These are phyloP conservation scores for Styela plicata DNA, from an alignment of 23 tunicate genomes.

Conservation along the genomic window DNA sequence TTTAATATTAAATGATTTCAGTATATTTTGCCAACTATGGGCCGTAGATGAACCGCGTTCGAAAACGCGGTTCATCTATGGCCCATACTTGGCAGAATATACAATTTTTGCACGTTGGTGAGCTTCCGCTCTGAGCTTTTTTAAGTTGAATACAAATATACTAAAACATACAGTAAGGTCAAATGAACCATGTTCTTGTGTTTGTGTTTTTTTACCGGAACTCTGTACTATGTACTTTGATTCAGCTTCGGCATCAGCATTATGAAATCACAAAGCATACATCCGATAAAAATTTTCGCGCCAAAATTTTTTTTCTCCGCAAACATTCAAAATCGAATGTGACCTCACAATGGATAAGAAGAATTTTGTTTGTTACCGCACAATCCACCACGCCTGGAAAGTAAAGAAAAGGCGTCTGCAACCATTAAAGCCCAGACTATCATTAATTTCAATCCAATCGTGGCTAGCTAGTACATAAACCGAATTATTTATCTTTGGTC, in stretches of 20 bases:
- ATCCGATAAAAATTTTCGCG: neutral
- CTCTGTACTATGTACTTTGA: neutral
- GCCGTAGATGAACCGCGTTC: too few species aligned
- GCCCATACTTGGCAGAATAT: too few species aligned
- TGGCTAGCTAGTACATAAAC: too few species aligned
- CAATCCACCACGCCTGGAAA: neutral
- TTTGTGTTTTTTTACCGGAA: neutral
- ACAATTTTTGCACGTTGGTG: too few species aligned
- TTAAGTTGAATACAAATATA: neutral
- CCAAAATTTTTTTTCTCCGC: neutral
- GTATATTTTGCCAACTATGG: too few species aligned
- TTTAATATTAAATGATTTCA: too few species aligned
- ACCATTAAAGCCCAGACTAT: neutral
- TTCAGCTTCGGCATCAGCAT: neutral
- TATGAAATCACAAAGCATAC: neutral
- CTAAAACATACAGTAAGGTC: neutral
- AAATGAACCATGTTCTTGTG: too few species aligned
- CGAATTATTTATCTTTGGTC: neutral
- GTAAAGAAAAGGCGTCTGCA: neutral
- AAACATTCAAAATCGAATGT: neutral
- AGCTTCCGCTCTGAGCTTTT: too few species aligned
- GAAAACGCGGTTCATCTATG: too few species aligned
- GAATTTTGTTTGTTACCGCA: neutral
- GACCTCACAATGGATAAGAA: neutral
- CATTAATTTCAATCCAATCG: too few species aligned